A percentile compares a stretch with the other conserved stretches of the same genome.
Conservation (phyloP, 1,140 invertebrate genomes). For the Kradibia gibbosae region DNA sequence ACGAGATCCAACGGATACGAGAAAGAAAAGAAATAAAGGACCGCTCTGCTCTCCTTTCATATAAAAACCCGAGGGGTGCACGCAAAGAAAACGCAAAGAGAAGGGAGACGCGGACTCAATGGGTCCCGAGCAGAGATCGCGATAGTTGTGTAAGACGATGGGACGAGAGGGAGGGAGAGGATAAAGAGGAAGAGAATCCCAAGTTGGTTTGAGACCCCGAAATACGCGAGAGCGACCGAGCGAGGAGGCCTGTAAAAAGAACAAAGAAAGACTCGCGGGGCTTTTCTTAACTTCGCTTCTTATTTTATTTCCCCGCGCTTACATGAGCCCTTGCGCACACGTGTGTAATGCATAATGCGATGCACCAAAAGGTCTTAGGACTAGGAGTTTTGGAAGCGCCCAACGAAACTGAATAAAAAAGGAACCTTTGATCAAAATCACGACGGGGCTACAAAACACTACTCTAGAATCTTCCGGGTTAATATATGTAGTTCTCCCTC, state of each 20-base stretch:
- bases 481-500: neutral
- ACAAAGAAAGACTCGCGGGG: conserved; percentile 26
- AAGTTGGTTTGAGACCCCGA: no score
- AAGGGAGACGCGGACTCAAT: neutral
- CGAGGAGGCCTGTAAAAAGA: conserved; percentile 29
- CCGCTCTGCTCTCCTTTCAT: conserved; percentile 47
- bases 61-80: conserved; percentile 40
- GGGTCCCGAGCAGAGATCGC: conserved; percentile 37
- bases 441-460: neutral
- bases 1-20: conserved; percentile 47
- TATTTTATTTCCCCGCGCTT: conserved; percentile 32
- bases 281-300: conserved; percentile 41
- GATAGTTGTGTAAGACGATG: neutral
- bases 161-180: conserved; percentile 13
- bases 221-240: neutral
- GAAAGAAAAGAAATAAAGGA: conserved; percentile 51
- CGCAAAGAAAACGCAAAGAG: conserved; percentile 7
- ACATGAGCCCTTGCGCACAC: neutral
- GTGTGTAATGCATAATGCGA: conserved; percentile 11
- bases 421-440: neutral
- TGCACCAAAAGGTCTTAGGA: conserved; percentile 1
- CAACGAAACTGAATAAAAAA: neutral
- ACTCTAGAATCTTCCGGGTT: neutral
- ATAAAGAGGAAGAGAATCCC: conserved; percentile 22
- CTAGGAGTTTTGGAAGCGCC: neutral